Percentiles rank a stretch among this genome's conserved stretches.
These are phyloP conservation scores for Iphiclides podalirius DNA, from an alignment of 2,888 invertebrate genomes.

Conservation along the genomic window DNA sequence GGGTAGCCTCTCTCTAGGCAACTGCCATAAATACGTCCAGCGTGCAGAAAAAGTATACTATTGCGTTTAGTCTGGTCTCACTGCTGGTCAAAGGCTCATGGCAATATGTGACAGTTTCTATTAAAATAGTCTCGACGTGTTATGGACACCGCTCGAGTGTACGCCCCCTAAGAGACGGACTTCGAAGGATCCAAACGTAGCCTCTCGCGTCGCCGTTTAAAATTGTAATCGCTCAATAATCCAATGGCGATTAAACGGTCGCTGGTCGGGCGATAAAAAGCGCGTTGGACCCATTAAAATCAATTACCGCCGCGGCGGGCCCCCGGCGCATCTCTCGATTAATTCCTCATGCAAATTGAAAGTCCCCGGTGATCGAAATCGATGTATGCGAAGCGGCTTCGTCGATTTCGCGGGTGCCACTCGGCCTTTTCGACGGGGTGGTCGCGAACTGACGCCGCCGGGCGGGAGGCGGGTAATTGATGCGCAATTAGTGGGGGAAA, in stretches of 20 bases:
- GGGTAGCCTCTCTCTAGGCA: too few relatives aligned
- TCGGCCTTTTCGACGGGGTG: not conserved
- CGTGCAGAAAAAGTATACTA: too few relatives aligned
- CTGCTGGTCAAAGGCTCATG: too few relatives aligned
- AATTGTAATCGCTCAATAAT: conserved; percentile 38
- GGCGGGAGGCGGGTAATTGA: not conserved
- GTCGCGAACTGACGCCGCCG: too few relatives aligned
- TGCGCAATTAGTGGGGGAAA: not conserved
- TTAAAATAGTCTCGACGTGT: too few relatives aligned
- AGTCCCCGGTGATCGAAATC: conserved; percentile 11
- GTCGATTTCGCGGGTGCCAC: not conserved
- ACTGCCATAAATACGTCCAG: too few relatives aligned
- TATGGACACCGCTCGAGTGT: too few relatives aligned
- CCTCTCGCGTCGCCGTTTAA: not conserved
- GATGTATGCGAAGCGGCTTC: not conserved
- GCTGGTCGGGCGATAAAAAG: conserved; percentile 10
- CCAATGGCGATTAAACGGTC: conserved; percentile 15
- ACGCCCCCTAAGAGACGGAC: too few relatives aligned
- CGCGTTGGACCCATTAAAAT: conserved; percentile 17
- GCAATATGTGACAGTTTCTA: too few relatives aligned
- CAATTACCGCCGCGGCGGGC: conserved; percentile 13
- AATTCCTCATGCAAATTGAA: conserved; percentile 31
- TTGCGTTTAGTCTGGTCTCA: too few relatives aligned
- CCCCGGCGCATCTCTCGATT: conserved; percentile 26
- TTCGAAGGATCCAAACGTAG: too few relatives aligned